Conservation (phyloP, 2,888 invertebrate species). For the Electrophaes corylata region DNA sequence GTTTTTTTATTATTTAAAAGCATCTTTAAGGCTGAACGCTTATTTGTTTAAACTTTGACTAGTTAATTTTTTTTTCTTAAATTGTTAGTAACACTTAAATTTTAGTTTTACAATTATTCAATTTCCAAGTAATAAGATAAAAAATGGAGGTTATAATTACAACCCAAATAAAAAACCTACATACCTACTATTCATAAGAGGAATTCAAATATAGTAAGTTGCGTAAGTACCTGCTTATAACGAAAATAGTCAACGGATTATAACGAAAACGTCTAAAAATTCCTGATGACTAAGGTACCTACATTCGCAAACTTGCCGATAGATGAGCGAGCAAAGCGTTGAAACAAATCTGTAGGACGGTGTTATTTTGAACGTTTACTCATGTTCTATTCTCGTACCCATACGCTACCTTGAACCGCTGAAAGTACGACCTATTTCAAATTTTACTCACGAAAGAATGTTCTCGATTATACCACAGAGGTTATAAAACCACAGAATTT, state of each 20-base stretch:
- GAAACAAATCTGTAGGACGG: slow-evolving; percentile 53
- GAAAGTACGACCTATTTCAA: slow-evolving; percentile 71
- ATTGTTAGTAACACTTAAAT: no score
- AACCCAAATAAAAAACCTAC: no score
- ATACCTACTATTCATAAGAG: no score
- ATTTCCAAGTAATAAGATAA: no score
- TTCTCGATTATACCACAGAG: slow-evolving; percentile 50
- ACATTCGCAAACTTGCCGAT: slow-evolving; percentile 31
- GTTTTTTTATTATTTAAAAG: no score
- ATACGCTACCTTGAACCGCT: slow-evolving; percentile 74
- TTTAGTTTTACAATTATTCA: no score
- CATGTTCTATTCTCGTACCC: slow-evolving; percentile 69
- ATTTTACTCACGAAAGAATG: slow-evolving; percentile 62
- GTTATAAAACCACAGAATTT: not conserved
- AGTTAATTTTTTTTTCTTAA: no score
- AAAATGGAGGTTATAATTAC: no score
- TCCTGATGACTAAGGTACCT: slow-evolving; percentile 34
- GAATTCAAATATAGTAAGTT: no score
- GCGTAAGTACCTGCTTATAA: no score
- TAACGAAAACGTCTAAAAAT: not conserved
- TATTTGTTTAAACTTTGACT: no score
- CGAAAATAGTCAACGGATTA: not conserved
- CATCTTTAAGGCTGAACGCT: no score
- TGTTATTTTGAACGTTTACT: slow-evolving; percentile 71
- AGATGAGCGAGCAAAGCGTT: slow-evolving; percentile 39